Base-by-base conservation (phyloP, 2,888 invertebrate species). In the Galerucella calmariensis region DNA sequence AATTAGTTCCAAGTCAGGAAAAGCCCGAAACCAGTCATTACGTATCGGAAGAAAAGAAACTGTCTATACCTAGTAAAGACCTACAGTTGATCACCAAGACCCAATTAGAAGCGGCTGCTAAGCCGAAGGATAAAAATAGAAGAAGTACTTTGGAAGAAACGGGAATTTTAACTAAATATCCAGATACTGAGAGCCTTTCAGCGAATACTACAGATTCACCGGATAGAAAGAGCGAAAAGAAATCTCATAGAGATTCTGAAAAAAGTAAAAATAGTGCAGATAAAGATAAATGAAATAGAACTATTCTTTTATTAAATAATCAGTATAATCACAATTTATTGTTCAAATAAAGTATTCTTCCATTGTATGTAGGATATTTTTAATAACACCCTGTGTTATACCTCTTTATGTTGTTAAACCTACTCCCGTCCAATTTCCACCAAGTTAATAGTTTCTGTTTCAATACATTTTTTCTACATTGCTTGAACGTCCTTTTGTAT, bases 81-180 rank as follows among this genome's bases (percentile, higher is more conserved):
- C 61, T 77, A 11, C 67, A 74, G 1, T 44, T 78, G 27, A 77
- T 78, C n/a, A 78, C 78, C 16, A 78, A 78, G 35, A 67, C 77
- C 16, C 63, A 73, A 61, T 61, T 77, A 10, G 67, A 77, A 27
- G 65, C 68, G 8, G 67, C 73, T 12, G 75, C 78, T 4, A 76
- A 67, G 53, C 72, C 75, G 1, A 71, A 65, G 16, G 72, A 67
- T 11, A 70, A 59, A 61, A 27, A n/a, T 11, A 67, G 76, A 67
- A 59, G 73, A 51, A 76, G 76, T 48, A 76, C 76, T 0, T 6
- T 67, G 9, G 76, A 76, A 46, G 76, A 76, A 51, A 68, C 71
- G 4, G 70, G 65, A 11, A 20, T 74, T 20, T 10, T 48, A 16
- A 27, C 67, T 8, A 35, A 67, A 14, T 27, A 65, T 35, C 74